Percentiles rank a stretch among this genome's conserved stretches.
Evolutionary conservation across 2,888 invertebrate genomes (phyloP).

Genomic region (Gastracanthus pulcherrimus): DNA sequence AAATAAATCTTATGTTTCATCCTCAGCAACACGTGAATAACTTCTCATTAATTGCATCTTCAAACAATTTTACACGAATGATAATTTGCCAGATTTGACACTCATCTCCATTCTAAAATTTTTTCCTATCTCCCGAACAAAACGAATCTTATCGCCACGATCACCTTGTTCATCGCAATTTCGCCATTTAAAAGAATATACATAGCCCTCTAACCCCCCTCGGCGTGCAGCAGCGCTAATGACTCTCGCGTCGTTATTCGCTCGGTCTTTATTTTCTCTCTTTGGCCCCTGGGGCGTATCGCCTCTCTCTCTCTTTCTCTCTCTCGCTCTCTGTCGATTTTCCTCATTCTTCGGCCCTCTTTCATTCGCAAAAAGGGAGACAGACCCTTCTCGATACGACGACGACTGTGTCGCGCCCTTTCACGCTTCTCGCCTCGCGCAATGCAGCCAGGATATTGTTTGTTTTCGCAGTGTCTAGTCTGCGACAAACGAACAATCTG

Average conservation of each 20-base stretch:
- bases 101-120: too few relatives aligned
- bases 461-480: conserved; percentile 74
- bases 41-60: too few relatives aligned
- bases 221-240: conserved; percentile 4
- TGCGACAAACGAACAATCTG: conserved; percentile 73
- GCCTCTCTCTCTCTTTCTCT: background rate
- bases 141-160: too few relatives aligned
- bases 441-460: conserved; percentile 75
- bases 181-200: too few relatives aligned
- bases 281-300: background rate
- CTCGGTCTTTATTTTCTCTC: background rate
- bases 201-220: too few relatives aligned
- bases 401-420: conserved; percentile 53
- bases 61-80: too few relatives aligned
- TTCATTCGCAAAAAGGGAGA: too few relatives aligned
- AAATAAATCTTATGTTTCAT: too few relatives aligned
- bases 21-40: too few relatives aligned
- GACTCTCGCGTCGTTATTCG: conserved; percentile 8
- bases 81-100: too few relatives aligned
- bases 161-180: too few relatives aligned
- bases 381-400: conserved; percentile 5
- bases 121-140: too few relatives aligned
- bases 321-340: background rate
- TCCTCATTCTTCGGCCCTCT: background rate
- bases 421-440: conserved; percentile 59